Evolutionary conservation across 2,797 vertebrate species (phyloP).

Genomic region (Yasuhikotakia modesta): DNA sequence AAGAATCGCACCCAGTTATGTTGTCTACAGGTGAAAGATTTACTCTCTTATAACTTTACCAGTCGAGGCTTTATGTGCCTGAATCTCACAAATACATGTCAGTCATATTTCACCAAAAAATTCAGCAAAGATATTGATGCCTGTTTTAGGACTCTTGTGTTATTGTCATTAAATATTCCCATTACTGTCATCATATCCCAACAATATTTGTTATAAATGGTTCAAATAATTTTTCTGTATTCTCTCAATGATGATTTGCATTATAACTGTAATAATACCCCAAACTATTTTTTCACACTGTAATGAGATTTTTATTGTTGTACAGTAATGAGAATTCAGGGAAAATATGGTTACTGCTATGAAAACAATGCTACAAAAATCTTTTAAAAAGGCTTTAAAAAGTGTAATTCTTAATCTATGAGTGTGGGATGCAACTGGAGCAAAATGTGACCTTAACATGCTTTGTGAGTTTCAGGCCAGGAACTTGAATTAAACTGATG

Average conservation of each 20-base stretch:
- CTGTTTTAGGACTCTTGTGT: background rate
- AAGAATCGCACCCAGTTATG: slow-evolving; percentile 27
- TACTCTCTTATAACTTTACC: background rate
- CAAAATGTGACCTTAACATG: background rate
- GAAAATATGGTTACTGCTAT: background rate
- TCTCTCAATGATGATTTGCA: background rate
- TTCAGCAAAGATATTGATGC: background rate
- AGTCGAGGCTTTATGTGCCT: background rate
- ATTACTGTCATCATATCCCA: too few species aligned
- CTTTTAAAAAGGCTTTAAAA: too few species aligned
- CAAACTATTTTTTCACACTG: background rate
- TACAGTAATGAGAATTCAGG: slow-evolving; percentile 1
- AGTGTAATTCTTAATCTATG: too few species aligned
- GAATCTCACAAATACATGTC: slow-evolving; percentile 33
- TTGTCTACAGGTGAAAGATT: slow-evolving; percentile 6
- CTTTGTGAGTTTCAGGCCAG: slow-evolving; percentile 5
- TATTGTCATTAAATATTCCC: too few species aligned
- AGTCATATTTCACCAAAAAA: background rate
- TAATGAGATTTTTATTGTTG: background rate
- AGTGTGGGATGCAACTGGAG: background rate
- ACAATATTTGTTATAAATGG: too few species aligned
- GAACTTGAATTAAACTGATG: background rate
- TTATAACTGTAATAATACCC: background rate
- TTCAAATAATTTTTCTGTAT: background rate
- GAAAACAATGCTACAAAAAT: background rate